These are phyloP conservation scores for Tangachromis dhanisi DNA, from an alignment of 2,113 vertebrate genomes.

Conservation along the genomic window DNA sequence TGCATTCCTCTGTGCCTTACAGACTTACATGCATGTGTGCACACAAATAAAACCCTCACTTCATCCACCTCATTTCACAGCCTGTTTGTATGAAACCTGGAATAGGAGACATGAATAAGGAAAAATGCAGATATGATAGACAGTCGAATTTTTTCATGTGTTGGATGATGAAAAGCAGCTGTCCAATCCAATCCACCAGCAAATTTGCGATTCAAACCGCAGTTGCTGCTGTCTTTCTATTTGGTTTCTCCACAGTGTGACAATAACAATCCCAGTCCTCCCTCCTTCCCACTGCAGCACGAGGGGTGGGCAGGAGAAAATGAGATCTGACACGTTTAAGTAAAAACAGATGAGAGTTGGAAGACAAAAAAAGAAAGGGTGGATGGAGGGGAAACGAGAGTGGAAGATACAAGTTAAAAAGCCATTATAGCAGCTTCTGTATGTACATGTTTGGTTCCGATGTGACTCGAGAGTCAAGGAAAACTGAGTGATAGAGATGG, in stretches of 20 bases:
- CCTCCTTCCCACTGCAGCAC: not conserved
- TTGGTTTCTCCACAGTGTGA: not conserved
- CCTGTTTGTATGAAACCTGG: not conserved
- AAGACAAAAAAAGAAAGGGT: not conserved
- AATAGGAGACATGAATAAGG: not conserved
- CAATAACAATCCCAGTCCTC: not conserved
- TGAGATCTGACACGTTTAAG: slow-evolving; percentile 24
- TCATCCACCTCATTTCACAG: not conserved
- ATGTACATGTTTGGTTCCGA: not conserved
- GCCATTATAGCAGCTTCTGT: slow-evolving; percentile 4
- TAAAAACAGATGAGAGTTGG: slow-evolving; percentile 38
- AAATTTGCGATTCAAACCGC: not conserved
- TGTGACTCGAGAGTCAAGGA: not conserved
- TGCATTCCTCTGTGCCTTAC: not conserved
- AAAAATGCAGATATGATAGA: not conserved
- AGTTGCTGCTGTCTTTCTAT: not conserved
- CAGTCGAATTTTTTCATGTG: not conserved
- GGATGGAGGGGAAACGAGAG: not conserved
- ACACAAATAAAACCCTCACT: not conserved
- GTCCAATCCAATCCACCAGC: not conserved
- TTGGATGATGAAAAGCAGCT: not conserved
- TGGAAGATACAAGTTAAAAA: not conserved
- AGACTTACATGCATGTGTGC: not conserved
- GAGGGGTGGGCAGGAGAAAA: not conserved
- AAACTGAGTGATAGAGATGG: not conserved